Evolutionary conservation across 1,140 invertebrate species (phyloP).

Genomic region (Brachionus rubens): DNA sequence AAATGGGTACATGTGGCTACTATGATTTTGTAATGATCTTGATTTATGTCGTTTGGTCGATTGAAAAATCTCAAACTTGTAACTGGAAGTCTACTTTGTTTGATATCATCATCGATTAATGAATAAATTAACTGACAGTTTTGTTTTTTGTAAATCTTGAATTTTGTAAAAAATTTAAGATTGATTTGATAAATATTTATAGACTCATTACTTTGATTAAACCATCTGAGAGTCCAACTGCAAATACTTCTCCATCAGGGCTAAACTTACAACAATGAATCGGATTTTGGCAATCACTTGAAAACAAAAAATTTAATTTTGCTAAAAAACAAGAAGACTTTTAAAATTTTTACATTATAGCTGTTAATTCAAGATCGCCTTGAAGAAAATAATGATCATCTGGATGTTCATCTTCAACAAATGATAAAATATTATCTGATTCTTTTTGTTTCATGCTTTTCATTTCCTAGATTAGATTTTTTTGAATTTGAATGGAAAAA

Average conservation of each 20-base stretch:
- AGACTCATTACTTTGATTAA: slow-evolving; percentile 31
- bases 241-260: slow-evolving; percentile 18
- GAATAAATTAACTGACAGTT: slow-evolving; percentile 17
- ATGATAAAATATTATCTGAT: background rate
- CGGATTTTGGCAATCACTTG: slow-evolving; percentile 14
- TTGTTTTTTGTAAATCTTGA: slow-evolving; percentile 10
- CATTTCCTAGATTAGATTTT: background rate
- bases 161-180: background rate
- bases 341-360: background rate
- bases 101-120: slow-evolving; percentile 34
- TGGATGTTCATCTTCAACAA: background rate
- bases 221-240: slow-evolving; percentile 23
- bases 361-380: slow-evolving; percentile 1
- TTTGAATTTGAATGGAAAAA: no score
- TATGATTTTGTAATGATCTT: slow-evolving; percentile 38
- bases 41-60: slow-evolving; percentile 7
- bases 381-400: slow-evolving; percentile 1
- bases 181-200: background rate
- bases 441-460: slow-evolving; percentile 14
- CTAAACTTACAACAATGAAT: slow-evolving; percentile 39
- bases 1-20: slow-evolving; percentile 16
- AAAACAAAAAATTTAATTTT: background rate
- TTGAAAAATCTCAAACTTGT: slow-evolving; percentile 33
- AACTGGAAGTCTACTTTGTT: slow-evolving; percentile 20
- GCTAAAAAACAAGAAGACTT: background rate